phyloP scores from a whole-genome alignment of 2,888 invertebrate species.

The Campaea margaritaria region DNA sequence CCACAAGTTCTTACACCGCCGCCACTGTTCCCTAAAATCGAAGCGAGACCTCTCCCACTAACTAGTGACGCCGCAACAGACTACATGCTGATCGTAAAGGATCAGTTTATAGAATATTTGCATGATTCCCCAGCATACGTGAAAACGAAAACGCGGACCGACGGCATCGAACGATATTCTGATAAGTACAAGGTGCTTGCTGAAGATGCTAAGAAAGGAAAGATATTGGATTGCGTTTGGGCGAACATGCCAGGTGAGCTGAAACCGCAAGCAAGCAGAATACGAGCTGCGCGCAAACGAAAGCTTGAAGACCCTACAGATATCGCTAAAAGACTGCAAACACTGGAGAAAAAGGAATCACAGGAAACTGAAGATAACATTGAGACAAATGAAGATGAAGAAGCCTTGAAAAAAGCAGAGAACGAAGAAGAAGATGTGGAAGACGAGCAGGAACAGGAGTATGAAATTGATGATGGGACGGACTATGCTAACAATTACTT shows the following conservation, averaged over 20 bases:
- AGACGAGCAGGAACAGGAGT: constrained; percentile 89
- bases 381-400: constrained; percentile 74
- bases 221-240: constrained; percentile 84
- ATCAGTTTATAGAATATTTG: constrained; percentile 89
- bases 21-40: constrained; percentile 86
- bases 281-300: constrained; percentile 65
- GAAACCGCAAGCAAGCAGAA: constrained; percentile 78
- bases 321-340: constrained; percentile 84
- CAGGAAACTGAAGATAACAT: constrained; percentile 79
- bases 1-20: constrained; percentile 83
- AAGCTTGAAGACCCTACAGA: constrained; percentile 71
- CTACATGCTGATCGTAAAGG: constrained; percentile 89
- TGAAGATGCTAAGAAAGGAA: constrained; percentile 76
- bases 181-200: constrained; percentile 83
- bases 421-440: constrained; percentile 85
- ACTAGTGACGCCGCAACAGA: constrained; percentile 86
- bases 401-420: constrained; percentile 80
- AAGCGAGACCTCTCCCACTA: constrained; percentile 82
- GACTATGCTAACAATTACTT: constrained; percentile 95
- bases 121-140: constrained; percentile 88
- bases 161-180: constrained; percentile 84
- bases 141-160: constrained; percentile 76
- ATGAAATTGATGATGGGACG: constrained; percentile 95
- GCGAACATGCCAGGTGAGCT: constrained; percentile 87
- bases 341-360: constrained; percentile 88